Evolutionary conservation across 2,888 invertebrate species (phyloP).

Genomic region (Branchinecta sandiegonensis): DNA sequence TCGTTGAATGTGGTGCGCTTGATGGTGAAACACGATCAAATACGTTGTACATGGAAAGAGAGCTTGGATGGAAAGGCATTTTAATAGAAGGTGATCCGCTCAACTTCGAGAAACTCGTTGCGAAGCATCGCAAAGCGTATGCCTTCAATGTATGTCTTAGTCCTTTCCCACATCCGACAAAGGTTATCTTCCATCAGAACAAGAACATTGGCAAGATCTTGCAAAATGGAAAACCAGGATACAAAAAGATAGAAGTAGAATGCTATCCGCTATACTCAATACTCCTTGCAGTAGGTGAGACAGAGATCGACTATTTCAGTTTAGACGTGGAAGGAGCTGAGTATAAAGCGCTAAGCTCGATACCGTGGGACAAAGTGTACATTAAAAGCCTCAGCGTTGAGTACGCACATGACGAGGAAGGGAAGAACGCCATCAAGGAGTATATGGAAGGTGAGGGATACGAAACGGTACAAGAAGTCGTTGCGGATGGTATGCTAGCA

Average conservation of each 20-base stretch:
- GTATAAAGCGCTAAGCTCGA: constrained; percentile 39
- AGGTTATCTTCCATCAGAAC: constrained; percentile 17
- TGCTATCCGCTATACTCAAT: constrained; percentile 41
- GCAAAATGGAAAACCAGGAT: not conserved
- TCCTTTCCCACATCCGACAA: constrained; percentile 33
- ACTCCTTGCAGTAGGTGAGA: constrained; percentile 37
- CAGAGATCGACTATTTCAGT: constrained; percentile 41
- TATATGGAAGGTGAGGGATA: constrained; percentile 37
- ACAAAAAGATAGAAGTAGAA: constrained; percentile 34
- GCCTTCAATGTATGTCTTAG: constrained; percentile 39
- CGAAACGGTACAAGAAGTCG: constrained; percentile 34
- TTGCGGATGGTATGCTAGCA: constrained; percentile 36
- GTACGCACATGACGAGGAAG: constrained; percentile 36
- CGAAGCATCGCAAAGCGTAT: constrained; percentile 38
- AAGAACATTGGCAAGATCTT: constrained; percentile 18
- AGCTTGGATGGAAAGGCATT: constrained; percentile 39
- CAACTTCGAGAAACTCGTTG: constrained; percentile 36
- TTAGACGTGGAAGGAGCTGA: constrained; percentile 43
- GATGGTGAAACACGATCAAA: constrained; percentile 43
- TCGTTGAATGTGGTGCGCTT: constrained; percentile 42
- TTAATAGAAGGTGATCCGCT: constrained; percentile 41
- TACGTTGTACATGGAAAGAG: constrained; percentile 39
- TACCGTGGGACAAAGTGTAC: constrained; percentile 39
- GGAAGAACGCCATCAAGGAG: constrained; percentile 33
- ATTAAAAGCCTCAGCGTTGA: constrained; percentile 36